A percentile compares a stretch with the other conserved stretches of the same genome.
phyloP scores from a whole-genome alignment of 2,797 vertebrate species.

The Pipistrellus nathusii region DNA sequence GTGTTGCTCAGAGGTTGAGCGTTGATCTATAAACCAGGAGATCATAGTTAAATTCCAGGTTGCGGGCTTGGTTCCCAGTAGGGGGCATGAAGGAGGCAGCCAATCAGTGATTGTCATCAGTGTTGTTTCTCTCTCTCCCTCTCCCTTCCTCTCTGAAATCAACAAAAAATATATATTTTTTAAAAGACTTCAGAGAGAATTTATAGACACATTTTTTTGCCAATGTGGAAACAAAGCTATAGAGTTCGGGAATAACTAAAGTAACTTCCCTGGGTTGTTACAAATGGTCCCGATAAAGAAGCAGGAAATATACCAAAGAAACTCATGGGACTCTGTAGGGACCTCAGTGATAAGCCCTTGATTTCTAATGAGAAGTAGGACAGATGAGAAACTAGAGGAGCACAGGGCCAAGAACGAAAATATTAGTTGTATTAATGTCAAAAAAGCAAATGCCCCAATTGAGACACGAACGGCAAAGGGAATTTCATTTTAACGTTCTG shows the following conservation, averaged over 20 bases:
- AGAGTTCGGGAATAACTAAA: conserved; percentile 21
- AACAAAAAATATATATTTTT: too few relatives aligned
- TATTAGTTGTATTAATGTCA: not conserved
- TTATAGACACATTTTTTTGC: conserved; percentile 12
- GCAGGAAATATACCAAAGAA: conserved; percentile 27
- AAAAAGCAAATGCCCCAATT: not conserved
- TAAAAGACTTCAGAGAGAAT: not conserved
- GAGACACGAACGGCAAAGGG: not conserved
- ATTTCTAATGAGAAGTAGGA: not conserved
- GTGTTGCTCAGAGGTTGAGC: too few relatives aligned
- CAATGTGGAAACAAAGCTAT: conserved; percentile 56
- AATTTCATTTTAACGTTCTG: not conserved
- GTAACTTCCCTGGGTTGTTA: not conserved
- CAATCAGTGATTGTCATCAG: too few relatives aligned
- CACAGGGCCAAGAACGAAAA: not conserved
- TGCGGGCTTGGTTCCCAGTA: too few relatives aligned
- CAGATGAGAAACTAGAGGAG: not conserved
- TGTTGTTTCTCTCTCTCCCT: too few relatives aligned
- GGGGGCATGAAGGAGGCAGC: too few relatives aligned
- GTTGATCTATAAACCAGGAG: too few relatives aligned
- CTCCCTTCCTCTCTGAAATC: too few relatives aligned
- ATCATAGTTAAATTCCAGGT: too few relatives aligned
- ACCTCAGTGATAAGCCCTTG: not conserved
- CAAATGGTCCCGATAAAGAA: conserved; percentile 1
- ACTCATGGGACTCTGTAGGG: not conserved